Base-by-base conservation (phyloP, 2,797 vertebrate genomes). In the Phyllotis vaccarum region DNA sequence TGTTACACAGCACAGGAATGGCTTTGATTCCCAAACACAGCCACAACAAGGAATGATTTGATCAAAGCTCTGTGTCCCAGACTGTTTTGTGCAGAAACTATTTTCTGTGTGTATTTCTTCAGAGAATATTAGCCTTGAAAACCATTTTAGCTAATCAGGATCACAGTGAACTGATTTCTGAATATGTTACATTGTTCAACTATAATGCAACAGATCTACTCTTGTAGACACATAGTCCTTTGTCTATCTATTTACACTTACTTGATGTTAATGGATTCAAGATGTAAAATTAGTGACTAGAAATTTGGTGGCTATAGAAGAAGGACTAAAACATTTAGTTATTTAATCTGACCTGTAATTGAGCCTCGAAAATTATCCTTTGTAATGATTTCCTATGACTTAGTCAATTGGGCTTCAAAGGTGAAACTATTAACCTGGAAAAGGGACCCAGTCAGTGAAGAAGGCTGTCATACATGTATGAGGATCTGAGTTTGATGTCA, bases 261-360 rank as follows among this genome's bases (percentile, higher is more conserved):
- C 62, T 95, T 93, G 17, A 29, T 86, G 58, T 92, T 82, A 91
- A 80, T 95, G 22, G 49, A 37, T 60, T 34, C 54, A 91, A 87
- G 75, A 89, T 96, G 79, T 80, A 58, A 85, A 95, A 95, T 83
- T 88, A 94, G 56, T 64, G 40, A 72, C 62, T 86, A 92, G 78
- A 89, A 95, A 94, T 89, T 90, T 70, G 22, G 43, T 86, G 27
- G 10, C 16, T 52, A 80, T 49, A 79, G 56, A 89, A 80, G 86
- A 96, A 89, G 11, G 2, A 64, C 83, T 86, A 40, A 29, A 46
- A 74, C 66, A 49, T 79, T 93, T 85, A 81, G 17, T 92, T 78
- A 81, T 80, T 96, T 82, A 94, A 72, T 72, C 27, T 91, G 60
- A 78, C 68, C 43, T 79, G 6, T 54, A 96, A 82, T 82, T 22